Base-by-base conservation (phyloP, 1,140 invertebrate species). In the Doryteuthis pealeii region DNA sequence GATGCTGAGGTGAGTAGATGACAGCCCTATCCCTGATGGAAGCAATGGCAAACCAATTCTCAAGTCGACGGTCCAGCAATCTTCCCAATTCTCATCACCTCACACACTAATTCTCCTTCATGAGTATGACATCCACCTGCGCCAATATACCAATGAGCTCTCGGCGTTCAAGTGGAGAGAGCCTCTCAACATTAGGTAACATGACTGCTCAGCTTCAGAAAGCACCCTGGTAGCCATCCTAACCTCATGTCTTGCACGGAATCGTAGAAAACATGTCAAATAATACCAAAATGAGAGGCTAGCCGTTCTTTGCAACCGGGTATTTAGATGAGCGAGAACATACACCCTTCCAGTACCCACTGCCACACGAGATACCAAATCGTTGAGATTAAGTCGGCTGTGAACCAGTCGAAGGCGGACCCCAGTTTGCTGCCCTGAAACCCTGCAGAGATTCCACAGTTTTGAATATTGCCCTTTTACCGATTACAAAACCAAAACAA, bases 111-210 rank as follows among this genome's bases (percentile, higher is more conserved):
- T 78, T 87, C 82, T 40, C 90, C 83, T 30, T 87, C n/a, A 88
- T 70, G 85, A 87, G 84, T 98, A 96, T 83, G 96, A 98, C 89
- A 87, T 87, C n/a, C 71, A 83, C 83, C n/a, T n/a, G n/a, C 0
- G 85, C 85, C 43, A 87, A 87, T 78, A 71, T 84, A 30, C 85
- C 96, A 93, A 95, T 94, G 32, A 95, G 93, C 79, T 94, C 93
- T 31, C 89, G 94, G 81, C 90, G 93, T 80, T 94, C 93, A 78
- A 81, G 79, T 62, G 76, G 93, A 89, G 84, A 85, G 68, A 81
- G 75, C n/a, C 70, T 76, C 75, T 15, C n/a, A 82, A 83, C 70
- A 83, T 85, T 65, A n/a, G 80, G 88, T 84, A 89, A 89, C 26
- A 86, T 92, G 72, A 89, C 86, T 14, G 85, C 87, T 70, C 89